phyloP scores from a whole-genome alignment of 2,113 vertebrate genomes.

The Ellobius talpinus region DNA sequence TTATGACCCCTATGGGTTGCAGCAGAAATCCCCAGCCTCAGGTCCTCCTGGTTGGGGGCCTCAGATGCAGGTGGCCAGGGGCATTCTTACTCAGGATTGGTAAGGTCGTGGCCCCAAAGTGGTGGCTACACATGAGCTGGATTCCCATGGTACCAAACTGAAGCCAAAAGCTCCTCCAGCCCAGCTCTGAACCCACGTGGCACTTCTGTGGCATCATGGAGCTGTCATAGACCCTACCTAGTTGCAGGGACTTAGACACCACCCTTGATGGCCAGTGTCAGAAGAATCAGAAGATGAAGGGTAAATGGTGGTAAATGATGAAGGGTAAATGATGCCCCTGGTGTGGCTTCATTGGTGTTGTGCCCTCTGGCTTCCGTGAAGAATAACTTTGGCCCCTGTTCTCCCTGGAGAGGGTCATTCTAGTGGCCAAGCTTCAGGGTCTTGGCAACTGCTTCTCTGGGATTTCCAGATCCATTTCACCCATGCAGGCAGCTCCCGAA shows the following conservation, averaged over 20 bases:
- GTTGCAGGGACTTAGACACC: background rate
- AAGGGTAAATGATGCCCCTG: background rate
- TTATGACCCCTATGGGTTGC: background rate
- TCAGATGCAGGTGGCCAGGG: background rate
- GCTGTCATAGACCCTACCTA: background rate
- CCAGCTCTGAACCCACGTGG: fast-evolving
- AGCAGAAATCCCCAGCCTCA: background rate
- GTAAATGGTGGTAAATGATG: fast-evolving
- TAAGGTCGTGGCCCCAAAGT: fast-evolving
- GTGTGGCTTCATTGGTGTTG: background rate
- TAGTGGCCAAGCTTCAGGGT: fast-evolving
- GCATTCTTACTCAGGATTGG: too few species aligned
- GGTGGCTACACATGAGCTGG: fast-evolving
- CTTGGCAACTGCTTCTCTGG: fast-evolving
- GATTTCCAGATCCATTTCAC: fast-evolving
- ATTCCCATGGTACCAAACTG: background rate
- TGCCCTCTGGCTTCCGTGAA: background rate
- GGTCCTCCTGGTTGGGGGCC: too few species aligned
- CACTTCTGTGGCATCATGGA: background rate
- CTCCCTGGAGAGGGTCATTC: fast-evolving
- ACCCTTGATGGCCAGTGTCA: background rate
- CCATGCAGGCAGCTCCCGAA: fast-evolving
- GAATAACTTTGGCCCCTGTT: background rate
- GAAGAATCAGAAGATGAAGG: background rate
- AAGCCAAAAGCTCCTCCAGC: too few species aligned